phyloP scores from a whole-genome alignment of 2,797 vertebrate genomes.

The Bovichtus variegatus region DNA sequence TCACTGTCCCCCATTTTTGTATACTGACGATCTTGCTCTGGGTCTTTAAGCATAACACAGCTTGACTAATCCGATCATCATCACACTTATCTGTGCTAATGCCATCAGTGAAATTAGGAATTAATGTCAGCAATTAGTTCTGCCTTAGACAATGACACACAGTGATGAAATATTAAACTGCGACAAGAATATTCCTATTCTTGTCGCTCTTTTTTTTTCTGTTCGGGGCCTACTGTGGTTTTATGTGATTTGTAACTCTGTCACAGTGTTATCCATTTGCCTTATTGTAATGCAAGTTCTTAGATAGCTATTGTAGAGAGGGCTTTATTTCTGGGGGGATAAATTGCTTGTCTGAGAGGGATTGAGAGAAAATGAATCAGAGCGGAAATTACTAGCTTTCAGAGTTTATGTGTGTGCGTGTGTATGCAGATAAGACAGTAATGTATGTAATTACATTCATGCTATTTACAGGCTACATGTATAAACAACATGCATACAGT shows the following conservation, averaged over 20 bases:
- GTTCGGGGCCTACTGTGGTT: neutral
- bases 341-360: constrained; percentile 11
- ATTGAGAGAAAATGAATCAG: neutral
- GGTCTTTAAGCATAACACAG: constrained; percentile 54
- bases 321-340: constrained; percentile 21
- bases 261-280: constrained; percentile 37
- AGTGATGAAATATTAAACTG: constrained; percentile 64
- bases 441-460: neutral
- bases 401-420: neutral
- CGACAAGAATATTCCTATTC: constrained; percentile 53
- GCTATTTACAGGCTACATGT: constrained; percentile 13
- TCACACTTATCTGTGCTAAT: constrained; percentile 57
- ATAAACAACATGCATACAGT: neutral
- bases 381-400: constrained; percentile 12
- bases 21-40: constrained; percentile 20
- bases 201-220: constrained; percentile 35
- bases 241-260: constrained; percentile 47
- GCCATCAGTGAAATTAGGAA: constrained; percentile 61
- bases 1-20: constrained; percentile 10
- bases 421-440: neutral
- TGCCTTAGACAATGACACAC: constrained; percentile 58
- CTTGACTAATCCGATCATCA: constrained; percentile 63
- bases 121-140: constrained; percentile 69
- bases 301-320: constrained; percentile 15
- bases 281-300: constrained; percentile 27